Conservation (phyloP, 2,797 vertebrate genomes). For the Danio albolineatus region DNA sequence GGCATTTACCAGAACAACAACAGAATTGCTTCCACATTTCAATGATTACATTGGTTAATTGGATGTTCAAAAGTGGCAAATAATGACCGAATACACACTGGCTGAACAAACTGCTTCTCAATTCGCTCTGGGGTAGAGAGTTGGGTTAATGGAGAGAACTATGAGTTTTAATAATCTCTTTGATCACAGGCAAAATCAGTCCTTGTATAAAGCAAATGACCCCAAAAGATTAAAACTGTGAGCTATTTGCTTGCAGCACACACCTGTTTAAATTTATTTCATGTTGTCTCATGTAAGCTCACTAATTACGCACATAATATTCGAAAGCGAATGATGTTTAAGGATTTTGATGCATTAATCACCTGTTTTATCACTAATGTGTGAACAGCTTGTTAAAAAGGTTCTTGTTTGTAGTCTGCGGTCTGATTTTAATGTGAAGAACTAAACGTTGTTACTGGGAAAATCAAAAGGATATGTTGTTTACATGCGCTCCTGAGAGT, state of each 20-base stretch:
- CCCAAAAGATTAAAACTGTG: slow-evolving; percentile 37
- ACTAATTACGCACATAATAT: too few species aligned
- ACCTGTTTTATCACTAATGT: too few species aligned
- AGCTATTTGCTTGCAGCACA: slow-evolving; percentile 31
- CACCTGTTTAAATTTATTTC: too few species aligned
- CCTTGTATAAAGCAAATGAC: slow-evolving; percentile 34
- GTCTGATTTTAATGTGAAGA: too few species aligned
- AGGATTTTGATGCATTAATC: too few species aligned
- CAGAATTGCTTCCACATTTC: slow-evolving; percentile 46
- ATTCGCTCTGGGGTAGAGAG: slow-evolving; percentile 23
- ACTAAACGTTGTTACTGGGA: too few species aligned
- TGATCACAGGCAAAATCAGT: slow-evolving; percentile 32
- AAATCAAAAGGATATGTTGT: too few species aligned
- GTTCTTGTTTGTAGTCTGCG: too few species aligned
- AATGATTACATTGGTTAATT: slow-evolving; percentile 49
- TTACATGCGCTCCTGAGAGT: too few species aligned
- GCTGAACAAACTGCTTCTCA: neutral
- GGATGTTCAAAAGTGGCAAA: slow-evolving; percentile 34
- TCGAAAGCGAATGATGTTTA: too few species aligned
- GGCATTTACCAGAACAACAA: slow-evolving; percentile 39
- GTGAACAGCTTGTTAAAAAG: too few species aligned
- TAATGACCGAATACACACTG: neutral
- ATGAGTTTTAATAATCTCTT: slow-evolving; percentile 45
- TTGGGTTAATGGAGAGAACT: slow-evolving; percentile 41
- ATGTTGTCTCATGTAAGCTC: too few species aligned